These are phyloP conservation scores for Bursaphelenchus mucronatus DNA, from an alignment of 1,140 invertebrate genomes.

Conservation along the genomic window DNA sequence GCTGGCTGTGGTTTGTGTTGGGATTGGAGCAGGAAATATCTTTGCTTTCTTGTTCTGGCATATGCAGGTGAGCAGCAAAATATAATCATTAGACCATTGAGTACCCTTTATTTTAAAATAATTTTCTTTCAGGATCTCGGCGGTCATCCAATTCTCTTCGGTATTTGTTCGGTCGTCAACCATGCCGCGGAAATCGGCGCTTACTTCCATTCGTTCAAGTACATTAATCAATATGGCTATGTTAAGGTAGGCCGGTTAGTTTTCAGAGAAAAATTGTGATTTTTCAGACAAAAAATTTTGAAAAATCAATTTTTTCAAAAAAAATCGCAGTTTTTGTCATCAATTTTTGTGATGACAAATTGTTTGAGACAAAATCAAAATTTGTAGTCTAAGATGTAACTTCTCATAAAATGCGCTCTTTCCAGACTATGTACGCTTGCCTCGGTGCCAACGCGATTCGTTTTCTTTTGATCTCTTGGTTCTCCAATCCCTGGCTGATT, in stretches of 20 bases:
- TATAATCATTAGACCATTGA: too few species aligned
- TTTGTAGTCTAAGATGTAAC: not conserved
- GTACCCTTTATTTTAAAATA: not conserved
- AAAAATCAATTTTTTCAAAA: too few species aligned
- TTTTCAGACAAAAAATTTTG: too few species aligned
- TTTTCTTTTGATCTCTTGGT: conserved; percentile 46
- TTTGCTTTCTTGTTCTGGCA: conserved; percentile 99
- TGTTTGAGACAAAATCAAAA: too few species aligned
- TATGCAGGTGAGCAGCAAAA: conserved; percentile 72
- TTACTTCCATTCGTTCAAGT: conserved; percentile 89
- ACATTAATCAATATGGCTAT: conserved; percentile 87
- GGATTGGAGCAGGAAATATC: conserved; percentile 95
- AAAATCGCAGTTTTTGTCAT: too few species aligned
- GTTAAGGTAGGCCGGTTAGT: conserved; percentile 70
- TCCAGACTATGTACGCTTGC: conserved; percentile 47
- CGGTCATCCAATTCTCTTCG: conserved; percentile 91
- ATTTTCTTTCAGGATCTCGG: conserved; percentile 75
- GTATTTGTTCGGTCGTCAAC: conserved; percentile 94
- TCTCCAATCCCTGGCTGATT: conserved; percentile 45
- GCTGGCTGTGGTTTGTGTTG: conserved; percentile 96
- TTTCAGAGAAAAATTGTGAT: not conserved
- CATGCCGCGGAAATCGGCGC: conserved; percentile 97
- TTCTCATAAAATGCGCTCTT: not conserved
- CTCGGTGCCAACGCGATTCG: conserved; percentile 40
- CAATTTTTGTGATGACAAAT: too few species aligned